These are phyloP conservation scores for Nomada goodeniana DNA, from an alignment of 2,888 invertebrate genomes.

Conservation along the genomic window DNA sequence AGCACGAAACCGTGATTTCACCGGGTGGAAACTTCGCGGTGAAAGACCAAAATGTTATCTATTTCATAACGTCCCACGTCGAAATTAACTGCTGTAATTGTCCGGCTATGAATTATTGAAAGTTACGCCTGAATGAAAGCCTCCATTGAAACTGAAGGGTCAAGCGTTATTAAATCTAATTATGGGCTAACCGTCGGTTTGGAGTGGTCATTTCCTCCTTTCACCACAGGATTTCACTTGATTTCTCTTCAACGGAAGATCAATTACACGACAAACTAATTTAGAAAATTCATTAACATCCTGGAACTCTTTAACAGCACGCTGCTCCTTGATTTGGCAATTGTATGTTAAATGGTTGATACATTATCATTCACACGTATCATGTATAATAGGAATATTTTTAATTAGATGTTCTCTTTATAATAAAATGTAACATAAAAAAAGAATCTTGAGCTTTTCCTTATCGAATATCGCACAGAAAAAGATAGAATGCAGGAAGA, in stretches of 20 bases:
- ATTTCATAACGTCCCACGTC: not conserved
- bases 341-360: not conserved
- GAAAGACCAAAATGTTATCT: not conserved
- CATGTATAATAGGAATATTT: no score
- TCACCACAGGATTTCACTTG: constrained; percentile 14
- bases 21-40: not conserved
- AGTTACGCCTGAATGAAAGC: constrained; percentile 1
- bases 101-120: not conserved
- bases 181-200: constrained; percentile 13
- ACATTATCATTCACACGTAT: no score
- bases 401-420: no score
- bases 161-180: constrained; percentile 28
- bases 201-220: constrained; percentile 26
- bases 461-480: no score
- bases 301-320: not conserved
- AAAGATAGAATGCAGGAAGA: no score
- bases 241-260: constrained; percentile 23
- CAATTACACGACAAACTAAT: constrained; percentile 14
- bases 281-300: constrained; percentile 4
- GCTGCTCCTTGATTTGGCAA: not conserved
- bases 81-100: not conserved
- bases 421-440: no score
- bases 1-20: constrained; percentile 18
- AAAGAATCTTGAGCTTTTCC: no score
- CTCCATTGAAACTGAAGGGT: not conserved